A percentile compares a stretch with the other conserved stretches of the same genome.
Evolutionary conservation across 2,113 vertebrate genomes (phyloP).

Genomic region (Campylomormyrus numenius): DNA sequence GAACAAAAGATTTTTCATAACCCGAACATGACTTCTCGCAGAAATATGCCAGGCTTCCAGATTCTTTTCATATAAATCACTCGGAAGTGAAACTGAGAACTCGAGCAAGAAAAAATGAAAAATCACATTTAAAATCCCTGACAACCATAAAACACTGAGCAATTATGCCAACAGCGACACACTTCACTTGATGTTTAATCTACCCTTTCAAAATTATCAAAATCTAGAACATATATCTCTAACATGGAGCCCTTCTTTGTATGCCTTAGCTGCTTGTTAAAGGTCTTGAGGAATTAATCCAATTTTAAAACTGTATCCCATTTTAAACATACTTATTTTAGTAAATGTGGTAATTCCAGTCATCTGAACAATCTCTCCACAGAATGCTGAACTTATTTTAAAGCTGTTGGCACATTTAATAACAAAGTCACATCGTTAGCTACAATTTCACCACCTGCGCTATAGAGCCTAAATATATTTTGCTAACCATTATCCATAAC

Average conservation of each 20-base stretch:
- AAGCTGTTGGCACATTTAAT: not conserved
- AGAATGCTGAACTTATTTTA: not conserved
- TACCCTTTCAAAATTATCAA: not conserved
- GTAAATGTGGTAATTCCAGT: not conserved
- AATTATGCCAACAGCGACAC: not conserved
- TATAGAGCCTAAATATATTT: not conserved
- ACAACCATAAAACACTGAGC: not conserved
- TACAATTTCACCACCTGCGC: not conserved
- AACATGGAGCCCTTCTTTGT: not conserved
- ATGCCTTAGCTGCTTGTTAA: not conserved
- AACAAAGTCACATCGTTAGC: not conserved
- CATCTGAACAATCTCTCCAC: not conserved
- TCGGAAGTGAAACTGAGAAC: not conserved
- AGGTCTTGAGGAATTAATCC: not conserved
- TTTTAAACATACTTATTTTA: conserved; percentile 4
- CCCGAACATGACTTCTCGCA: not conserved
- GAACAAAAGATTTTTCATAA: not conserved
- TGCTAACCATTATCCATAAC: not conserved
- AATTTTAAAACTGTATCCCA: not conserved
- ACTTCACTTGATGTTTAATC: conserved; percentile 1
- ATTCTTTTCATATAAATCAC: not conserved
- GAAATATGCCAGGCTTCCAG: not conserved
- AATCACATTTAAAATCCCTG: not conserved
- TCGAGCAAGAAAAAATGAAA: not conserved
- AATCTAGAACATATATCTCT: conserved; percentile 5